Base-by-base conservation (phyloP, 1,140 invertebrate species). In the Rhopalosiphum maidis region DNA sequence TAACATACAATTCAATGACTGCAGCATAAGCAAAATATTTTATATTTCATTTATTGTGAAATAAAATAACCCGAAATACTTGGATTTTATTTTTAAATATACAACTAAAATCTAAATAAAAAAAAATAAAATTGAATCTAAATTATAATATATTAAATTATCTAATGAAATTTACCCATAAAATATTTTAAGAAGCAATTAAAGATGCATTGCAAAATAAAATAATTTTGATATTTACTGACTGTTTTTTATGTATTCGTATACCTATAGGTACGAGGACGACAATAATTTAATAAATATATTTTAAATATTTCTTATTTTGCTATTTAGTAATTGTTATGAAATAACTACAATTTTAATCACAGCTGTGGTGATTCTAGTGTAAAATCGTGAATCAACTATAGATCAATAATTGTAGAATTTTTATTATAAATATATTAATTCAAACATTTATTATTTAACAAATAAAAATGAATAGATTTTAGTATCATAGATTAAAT, bases 1-100 rank as follows among this genome's bases (percentile, higher is more conserved):
- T 89, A 30, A 90, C 89, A 60, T 43, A 88, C 18, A 89, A 89
- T 37, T 23, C 48, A 89, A 51, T 55, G n/a, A 54, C 51, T 83
- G n/a, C 6, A 30, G 37, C 23, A 90, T 43, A 43, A 90, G 35
- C 37, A 30, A 90, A 90, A 54, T 35, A 54, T 54, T 89, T 88
- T 51, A 51, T 77, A 77, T 77, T 85, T 30, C 55, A 89, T 89
- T 89, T 30, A 54, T 4, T 9, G 30, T 89, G 9, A 37, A 54
- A 55, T 55, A 54, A 54, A 88, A 54, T 48, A 37, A 55, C 23
- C 37, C n/a, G 4, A 54, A 46, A 89, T 23, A 54, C 37, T 51
- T 35, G 4, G 30, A 9, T 51, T 51, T 51, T 8, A 89, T 89
- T 89, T 87, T 87, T 21, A 48, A 48, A 21, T 48, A 43, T 23